Conservation (phyloP, 1,140 invertebrate species). For the Atta texana region DNA sequence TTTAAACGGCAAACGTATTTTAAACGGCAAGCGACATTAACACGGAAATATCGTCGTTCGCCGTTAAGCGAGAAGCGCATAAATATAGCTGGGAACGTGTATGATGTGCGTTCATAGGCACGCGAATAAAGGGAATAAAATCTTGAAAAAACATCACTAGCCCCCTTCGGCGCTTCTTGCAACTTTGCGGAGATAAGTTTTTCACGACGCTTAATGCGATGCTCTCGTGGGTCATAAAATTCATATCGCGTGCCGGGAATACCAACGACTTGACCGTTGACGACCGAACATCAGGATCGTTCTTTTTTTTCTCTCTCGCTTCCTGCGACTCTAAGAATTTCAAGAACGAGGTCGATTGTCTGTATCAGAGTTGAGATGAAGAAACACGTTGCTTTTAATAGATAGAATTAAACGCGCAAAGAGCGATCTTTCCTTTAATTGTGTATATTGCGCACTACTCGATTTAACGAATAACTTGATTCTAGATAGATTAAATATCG, state of each 20-base stretch:
- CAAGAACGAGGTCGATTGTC: not conserved
- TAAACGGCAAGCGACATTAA: slow-evolving; percentile 13
- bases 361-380: slow-evolving; percentile 15
- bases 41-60: slow-evolving; percentile 1
- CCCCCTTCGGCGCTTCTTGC: not conserved
- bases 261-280: slow-evolving; percentile 7
- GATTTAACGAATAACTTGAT: slow-evolving; percentile 64
- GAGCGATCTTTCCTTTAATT: slow-evolving; percentile 26
- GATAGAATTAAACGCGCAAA: too few species aligned
- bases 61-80: not conserved
- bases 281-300: not conserved
- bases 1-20: slow-evolving; percentile 30
- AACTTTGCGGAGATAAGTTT: slow-evolving; percentile 40
- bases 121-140: slow-evolving; percentile 24
- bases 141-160: slow-evolving; percentile 15
- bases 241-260: not conserved
- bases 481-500: slow-evolving; percentile 67
- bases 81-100: not conserved
- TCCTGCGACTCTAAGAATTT: not conserved
- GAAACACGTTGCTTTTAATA: slow-evolving; percentile 16
- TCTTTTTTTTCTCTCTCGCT: not conserved
- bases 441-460: slow-evolving; percentile 52
- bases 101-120: not conserved
- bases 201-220: slow-evolving; percentile 37
- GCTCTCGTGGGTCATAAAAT: slow-evolving; percentile 24